A percentile compares a stretch with the other conserved stretches of the same genome.
Evolutionary conservation across 1,140 invertebrate species (phyloP).

Genomic region (Bicyclus anynana): DNA sequence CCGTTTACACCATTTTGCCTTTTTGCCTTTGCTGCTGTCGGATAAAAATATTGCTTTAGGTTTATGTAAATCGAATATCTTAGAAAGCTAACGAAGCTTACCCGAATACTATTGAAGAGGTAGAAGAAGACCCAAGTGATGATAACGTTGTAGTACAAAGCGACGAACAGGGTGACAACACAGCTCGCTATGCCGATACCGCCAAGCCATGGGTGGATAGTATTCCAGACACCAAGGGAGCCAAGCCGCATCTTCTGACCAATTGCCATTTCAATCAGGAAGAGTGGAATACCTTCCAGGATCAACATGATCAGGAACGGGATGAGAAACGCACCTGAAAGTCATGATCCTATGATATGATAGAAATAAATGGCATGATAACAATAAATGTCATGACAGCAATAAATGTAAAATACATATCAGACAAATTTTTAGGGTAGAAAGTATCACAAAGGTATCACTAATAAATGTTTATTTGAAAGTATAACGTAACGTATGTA

Average conservation of each 20-base stretch:
- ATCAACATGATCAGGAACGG: constrained; percentile 97
- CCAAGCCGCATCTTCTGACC: constrained; percentile 93
- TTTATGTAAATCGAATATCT: no score
- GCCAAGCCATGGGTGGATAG: constrained; percentile 94
- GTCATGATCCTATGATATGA: not conserved
- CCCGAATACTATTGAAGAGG: constrained; percentile 92
- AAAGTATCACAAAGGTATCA: no score
- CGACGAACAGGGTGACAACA: constrained; percentile 94
- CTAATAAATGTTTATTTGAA: no score
- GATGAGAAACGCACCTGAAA: constrained; percentile 95
- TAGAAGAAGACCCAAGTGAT: constrained; percentile 99
- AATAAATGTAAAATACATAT: no score
- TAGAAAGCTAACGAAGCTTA: constrained; percentile 71
- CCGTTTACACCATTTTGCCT: no score
- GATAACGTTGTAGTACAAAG: constrained; percentile 98
- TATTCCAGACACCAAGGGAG: constrained; percentile 95
- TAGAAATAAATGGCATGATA: no score
- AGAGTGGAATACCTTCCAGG: constrained; percentile 94
- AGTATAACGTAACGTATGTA: no score
- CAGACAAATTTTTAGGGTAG: no score
- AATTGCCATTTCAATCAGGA: constrained; percentile 95
- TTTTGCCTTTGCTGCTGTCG: no score
- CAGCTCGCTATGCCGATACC: constrained; percentile 94
- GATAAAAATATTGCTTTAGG: no score
- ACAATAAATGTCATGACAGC: no score